Conservation (phyloP, 1,140 invertebrate species). For the Dinothrombium tinctorium region DNA sequence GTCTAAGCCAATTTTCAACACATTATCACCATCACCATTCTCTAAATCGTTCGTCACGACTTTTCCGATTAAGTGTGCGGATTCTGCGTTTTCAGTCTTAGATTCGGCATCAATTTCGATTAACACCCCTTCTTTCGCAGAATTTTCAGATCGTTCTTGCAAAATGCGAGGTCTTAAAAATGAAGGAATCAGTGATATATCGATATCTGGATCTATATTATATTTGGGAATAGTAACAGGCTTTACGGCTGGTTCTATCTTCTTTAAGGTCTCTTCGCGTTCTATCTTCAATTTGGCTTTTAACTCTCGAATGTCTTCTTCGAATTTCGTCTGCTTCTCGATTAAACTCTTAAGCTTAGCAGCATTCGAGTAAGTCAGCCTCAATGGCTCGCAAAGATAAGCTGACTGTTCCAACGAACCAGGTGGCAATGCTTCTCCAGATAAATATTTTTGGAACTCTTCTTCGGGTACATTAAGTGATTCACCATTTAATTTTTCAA, state of each 20-base stretch:
- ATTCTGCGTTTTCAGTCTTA: not conserved
- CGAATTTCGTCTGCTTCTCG: constrained; percentile 6
- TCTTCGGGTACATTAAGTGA: constrained; percentile 68
- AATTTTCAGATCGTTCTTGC: not conserved
- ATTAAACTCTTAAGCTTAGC: constrained; percentile 34
- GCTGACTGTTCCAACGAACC: constrained; percentile 45
- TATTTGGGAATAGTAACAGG: no score
- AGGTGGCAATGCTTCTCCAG: constrained; percentile 53
- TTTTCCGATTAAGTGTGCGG: no score
- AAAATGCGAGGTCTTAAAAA: not conserved
- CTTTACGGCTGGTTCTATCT: not conserved
- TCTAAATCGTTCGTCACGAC: no score
- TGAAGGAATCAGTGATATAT: no score
- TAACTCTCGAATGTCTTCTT: not conserved
- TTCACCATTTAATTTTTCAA: constrained; percentile 81
- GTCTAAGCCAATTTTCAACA: no score
- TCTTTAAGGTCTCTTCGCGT: not conserved
- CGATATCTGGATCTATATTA: no score
- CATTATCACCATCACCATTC: no score
- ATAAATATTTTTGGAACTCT: constrained; percentile 84
- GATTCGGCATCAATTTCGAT: not conserved
- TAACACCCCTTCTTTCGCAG: not conserved
- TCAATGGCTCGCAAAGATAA: constrained; percentile 37
- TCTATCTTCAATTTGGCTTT: not conserved
- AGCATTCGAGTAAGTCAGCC: constrained; percentile 27